Conservation (phyloP, 2,113 vertebrate genomes). For the Caloenas nicobarica region DNA sequence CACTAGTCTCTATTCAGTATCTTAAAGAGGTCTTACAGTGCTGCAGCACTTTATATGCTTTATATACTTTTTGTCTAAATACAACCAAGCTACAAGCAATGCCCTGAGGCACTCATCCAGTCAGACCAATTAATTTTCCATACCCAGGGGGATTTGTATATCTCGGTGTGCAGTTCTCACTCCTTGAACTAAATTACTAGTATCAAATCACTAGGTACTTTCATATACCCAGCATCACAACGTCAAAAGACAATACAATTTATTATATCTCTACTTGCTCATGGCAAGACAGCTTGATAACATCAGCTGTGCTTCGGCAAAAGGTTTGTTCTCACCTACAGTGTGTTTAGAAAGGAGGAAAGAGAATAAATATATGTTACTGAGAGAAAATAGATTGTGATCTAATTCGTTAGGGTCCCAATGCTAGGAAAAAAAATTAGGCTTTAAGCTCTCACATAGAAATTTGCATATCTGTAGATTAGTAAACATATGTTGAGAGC, state of each 20-base stretch:
- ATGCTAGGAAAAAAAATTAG: background rate
- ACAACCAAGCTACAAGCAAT: background rate
- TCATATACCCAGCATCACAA: background rate
- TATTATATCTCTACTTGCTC: background rate
- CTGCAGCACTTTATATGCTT: background rate
- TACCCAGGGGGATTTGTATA: background rate
- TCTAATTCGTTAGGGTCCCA: background rate
- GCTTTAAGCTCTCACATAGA: background rate
- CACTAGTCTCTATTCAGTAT: background rate
- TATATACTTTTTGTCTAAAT: constrained; percentile 48
- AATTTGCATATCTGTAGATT: background rate
- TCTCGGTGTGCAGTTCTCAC: background rate
- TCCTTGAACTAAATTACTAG: background rate
- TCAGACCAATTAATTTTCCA: constrained; percentile 6
- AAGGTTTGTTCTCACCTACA: background rate
- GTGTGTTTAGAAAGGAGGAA: background rate
- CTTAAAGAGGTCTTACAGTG: background rate
- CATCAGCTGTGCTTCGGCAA: background rate
- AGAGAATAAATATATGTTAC: background rate
- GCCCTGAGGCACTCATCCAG: background rate
- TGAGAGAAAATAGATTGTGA: background rate
- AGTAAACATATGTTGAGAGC: background rate
- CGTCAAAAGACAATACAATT: background rate
- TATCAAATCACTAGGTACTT: background rate
- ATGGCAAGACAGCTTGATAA: background rate